phyloP scores from a whole-genome alignment of 2,113 vertebrate genomes.

The Chiloscyllium plagiosum region DNA sequence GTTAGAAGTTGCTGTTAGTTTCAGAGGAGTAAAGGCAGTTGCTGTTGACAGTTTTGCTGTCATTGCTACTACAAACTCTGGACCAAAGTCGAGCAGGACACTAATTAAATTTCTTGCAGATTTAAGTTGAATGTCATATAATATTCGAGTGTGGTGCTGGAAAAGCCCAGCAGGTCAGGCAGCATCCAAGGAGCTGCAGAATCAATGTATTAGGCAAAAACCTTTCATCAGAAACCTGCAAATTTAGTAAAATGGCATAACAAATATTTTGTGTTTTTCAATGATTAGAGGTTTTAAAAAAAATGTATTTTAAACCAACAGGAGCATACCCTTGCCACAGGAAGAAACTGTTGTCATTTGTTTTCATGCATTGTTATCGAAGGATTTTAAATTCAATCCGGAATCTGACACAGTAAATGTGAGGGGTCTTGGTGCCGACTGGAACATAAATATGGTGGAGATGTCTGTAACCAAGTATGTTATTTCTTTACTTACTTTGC shows the following conservation, averaged over 20 bases:
- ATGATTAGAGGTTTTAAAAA: neutral
- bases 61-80: no score
- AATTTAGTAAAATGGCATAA: neutral
- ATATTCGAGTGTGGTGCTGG: neutral
- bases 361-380: conserved; percentile 81
- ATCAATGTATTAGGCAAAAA: no score
- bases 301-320: neutral
- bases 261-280: neutral
- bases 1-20: no score
- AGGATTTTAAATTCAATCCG: conserved; percentile 62
- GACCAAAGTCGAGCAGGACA: neutral
- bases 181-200: no score
- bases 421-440: conserved; percentile 40
- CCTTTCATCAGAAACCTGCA: neutral
- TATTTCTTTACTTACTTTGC: neutral
- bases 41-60: no score
- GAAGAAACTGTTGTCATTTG: conserved; percentile 57
- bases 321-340: neutral
- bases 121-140: neutral
- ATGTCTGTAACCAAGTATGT: conserved; percentile 50
- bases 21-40: no score
- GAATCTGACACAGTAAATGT: conserved; percentile 53
- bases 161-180: no score
- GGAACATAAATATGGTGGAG: conserved; percentile 40
- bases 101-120: neutral